These are phyloP conservation scores for Campylorhamphus procurvoides DNA, from an alignment of 2,113 vertebrate genomes.

Conservation along the genomic window DNA sequence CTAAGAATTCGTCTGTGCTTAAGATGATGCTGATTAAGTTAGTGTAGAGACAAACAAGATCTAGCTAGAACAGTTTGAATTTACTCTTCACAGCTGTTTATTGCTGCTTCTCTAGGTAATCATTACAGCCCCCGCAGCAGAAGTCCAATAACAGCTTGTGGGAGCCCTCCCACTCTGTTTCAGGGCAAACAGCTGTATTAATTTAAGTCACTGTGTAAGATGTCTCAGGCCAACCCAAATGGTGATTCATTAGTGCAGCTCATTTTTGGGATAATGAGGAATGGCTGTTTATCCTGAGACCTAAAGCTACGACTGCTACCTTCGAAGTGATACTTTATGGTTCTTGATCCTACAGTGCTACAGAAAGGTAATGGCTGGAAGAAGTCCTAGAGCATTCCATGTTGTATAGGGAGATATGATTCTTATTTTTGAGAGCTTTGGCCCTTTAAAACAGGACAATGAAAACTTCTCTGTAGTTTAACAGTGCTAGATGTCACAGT, in stretches of 20 bases:
- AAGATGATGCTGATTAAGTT: conserved; percentile 18
- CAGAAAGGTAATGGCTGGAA: not conserved
- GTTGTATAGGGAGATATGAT: not conserved
- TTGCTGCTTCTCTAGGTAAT: conserved; percentile 14
- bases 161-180: conserved; percentile 17
- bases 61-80: conserved; percentile 24
- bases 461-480: not conserved
- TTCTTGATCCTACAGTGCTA: not conserved
- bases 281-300: not conserved
- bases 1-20: not conserved
- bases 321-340: not conserved
- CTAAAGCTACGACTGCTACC: not conserved
- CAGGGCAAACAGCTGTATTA: not conserved
- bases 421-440: not conserved
- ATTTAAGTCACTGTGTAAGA: not conserved
- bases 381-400: not conserved
- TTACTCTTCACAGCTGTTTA: conserved; percentile 41
- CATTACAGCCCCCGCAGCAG: not conserved
- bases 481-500: not conserved
- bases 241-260: not conserved
- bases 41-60: conserved; percentile 11
- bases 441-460: not conserved
- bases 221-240: not conserved
- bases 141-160: not conserved
- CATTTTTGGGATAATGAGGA: not conserved